Conservation (phyloP, 2,113 vertebrate species). For the Holacanthus passer region DNA sequence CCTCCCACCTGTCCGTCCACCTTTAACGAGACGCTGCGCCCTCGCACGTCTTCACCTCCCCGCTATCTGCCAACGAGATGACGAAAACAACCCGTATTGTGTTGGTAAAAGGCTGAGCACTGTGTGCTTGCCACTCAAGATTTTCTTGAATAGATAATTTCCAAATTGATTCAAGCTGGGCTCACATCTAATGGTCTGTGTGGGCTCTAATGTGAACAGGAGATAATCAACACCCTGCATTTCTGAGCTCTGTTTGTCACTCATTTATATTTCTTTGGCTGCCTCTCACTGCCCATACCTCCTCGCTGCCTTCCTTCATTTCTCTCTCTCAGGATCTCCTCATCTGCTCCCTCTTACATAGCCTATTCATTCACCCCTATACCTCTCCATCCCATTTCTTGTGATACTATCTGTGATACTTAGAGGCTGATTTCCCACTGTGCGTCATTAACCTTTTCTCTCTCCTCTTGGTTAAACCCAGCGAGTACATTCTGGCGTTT, state of each 20-base stretch:
- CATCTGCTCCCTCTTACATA: constrained; percentile 16
- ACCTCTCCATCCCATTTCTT: constrained; percentile 38
- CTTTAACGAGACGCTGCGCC: constrained; percentile 48
- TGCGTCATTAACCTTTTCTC: constrained; percentile 75
- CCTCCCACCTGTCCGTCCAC: constrained; percentile 66
- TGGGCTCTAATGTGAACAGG: constrained; percentile 64
- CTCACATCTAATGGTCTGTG: constrained; percentile 69
- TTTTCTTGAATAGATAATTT: constrained; percentile 70
- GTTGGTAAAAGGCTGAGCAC: constrained; percentile 51
- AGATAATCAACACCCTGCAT: constrained; percentile 62
- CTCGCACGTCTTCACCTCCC: constrained; percentile 47
- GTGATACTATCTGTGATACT: constrained; percentile 58
- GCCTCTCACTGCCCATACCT: constrained; percentile 31
- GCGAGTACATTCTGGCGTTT: constrained; percentile 44
- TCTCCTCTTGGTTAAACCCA: constrained; percentile 64
- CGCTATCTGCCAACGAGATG: constrained; percentile 31
- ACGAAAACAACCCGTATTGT: constrained; percentile 43
- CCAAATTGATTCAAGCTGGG: constrained; percentile 58
- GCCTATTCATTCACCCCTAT: constrained; percentile 1
- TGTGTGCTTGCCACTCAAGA: constrained; percentile 51
- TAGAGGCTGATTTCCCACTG: constrained; percentile 71
- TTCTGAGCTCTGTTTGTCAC: constrained; percentile 47
- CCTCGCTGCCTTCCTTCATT: not conserved
- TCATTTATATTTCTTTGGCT: constrained; percentile 38
- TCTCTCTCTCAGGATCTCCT: constrained; percentile 28